phyloP scores from a whole-genome alignment of 2,113 vertebrate species.

The Pipra filicauda region DNA sequence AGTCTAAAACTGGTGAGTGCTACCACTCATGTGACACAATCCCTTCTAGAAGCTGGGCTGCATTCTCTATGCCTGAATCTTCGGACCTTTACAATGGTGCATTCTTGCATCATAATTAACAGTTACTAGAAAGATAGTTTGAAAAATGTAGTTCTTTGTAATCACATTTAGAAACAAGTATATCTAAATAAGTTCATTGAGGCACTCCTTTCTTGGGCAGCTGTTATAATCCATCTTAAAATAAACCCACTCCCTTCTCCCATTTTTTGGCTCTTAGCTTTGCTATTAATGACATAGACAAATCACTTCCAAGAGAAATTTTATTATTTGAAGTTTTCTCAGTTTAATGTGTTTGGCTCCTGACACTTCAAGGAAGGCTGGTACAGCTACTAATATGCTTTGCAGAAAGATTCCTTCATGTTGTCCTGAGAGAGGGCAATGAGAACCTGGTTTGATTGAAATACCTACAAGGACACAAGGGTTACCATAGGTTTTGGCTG shows the following conservation, averaged over 20 bases:
- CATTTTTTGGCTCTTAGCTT: not conserved
- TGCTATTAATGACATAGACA: not conserved
- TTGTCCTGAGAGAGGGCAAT: not conserved
- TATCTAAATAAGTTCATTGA: not conserved
- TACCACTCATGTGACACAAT: not conserved
- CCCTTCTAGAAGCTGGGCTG: not conserved
- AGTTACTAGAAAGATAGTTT: not conserved
- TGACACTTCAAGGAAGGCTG: not conserved
- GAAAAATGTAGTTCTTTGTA: not conserved
- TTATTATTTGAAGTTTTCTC: not conserved
- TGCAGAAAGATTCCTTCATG: not conserved
- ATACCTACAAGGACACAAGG: not conserved
- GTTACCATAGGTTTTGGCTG: not conserved
- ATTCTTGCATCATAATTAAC: not conserved
- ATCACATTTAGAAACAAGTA: not conserved
- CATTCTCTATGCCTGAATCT: not conserved
- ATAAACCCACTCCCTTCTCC: not conserved
- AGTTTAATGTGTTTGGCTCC: not conserved
- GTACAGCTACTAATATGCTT: not conserved
- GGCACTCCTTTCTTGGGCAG: not conserved
- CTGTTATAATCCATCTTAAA: not conserved
- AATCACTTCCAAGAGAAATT: not conserved
- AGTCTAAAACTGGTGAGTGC: not conserved
- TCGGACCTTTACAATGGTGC: not conserved
- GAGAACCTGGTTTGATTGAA: not conserved